Base-by-base conservation (phyloP, 2,797 vertebrate species). In the Buphagus erythrorhynchus region DNA sequence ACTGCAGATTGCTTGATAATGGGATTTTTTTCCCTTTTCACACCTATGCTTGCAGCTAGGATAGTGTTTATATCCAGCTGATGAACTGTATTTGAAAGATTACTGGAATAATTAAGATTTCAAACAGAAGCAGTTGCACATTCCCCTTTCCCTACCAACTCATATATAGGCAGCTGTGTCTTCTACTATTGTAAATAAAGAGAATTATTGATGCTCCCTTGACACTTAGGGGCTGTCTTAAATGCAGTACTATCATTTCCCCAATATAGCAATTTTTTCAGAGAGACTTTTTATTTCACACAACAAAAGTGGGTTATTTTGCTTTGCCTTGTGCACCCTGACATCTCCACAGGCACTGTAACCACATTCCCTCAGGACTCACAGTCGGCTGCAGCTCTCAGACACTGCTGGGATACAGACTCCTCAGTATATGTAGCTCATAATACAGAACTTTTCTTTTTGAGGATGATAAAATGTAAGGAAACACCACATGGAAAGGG, bases 21-120 rank as follows among this genome's bases (percentile, higher is more conserved):
- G 86, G 71, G 73, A 93, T 91, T 94, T 95, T 95, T 66, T 93
- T 86, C 72, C 86, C 26, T 94, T 82, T 84, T 93, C 96, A 84
- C 90, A 95, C 96, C 78, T 92, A 28, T 42, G 33, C 58, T 79
- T 86, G 81, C 75, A 96, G 86, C 52, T 87, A 94, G 65, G 33
- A 17, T 83, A 46, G 68, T 82, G 85, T 94, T 95, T 93, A 46
- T 88, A 88, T 61, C 55, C 51, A 84, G 49, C 21, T 72, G 83
- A 97, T 85, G 88, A 93, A 91, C 65, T 86, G 54, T 52, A 80
- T 58, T 87, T 63, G 72, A 86, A 73, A 36, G 85, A 92, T 75
- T 95, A 84, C 75, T 72, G 48, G 77, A 88, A 95, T 55, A 74
- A 88, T 66, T 83, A 91, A 74, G 84, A 75, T 63, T 90, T 93